These are phyloP conservation scores for Mythimna loreyi DNA, from an alignment of 2,888 invertebrate genomes.

Conservation along the genomic window DNA sequence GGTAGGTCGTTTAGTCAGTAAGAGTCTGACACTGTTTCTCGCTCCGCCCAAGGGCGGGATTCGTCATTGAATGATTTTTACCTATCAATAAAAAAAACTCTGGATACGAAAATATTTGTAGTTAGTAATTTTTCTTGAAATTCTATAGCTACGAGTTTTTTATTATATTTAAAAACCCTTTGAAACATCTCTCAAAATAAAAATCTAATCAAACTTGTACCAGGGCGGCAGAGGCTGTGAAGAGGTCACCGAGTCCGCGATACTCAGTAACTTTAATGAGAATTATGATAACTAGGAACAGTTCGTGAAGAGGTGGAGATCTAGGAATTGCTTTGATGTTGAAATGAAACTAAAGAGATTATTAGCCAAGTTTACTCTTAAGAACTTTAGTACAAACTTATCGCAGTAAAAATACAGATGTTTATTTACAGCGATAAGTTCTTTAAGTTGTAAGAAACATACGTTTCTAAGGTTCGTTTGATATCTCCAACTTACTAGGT, in stretches of 20 bases:
- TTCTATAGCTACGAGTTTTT: constrained; percentile 1
- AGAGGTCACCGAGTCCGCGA: constrained; percentile 14
- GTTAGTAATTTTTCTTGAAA: not conserved
- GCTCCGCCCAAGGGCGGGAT: too few relatives aligned
- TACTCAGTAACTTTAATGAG: constrained; percentile 41
- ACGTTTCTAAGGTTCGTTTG: not conserved
- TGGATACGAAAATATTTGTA: too few relatives aligned
- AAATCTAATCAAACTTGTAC: constrained; percentile 50
- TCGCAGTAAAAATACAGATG: not conserved
- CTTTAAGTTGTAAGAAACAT: not conserved
- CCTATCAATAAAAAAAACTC: too few relatives aligned
- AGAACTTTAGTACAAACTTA: not conserved
- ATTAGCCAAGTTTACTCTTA: constrained; percentile 11
- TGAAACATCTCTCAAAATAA: constrained; percentile 19
- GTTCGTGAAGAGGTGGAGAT: not conserved
- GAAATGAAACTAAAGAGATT: constrained; percentile 23
- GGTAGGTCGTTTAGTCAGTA: too few relatives aligned
- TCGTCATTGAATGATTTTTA: too few relatives aligned
- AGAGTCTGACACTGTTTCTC: too few relatives aligned
- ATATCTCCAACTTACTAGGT: not conserved
- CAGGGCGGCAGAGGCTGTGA: constrained; percentile 15
- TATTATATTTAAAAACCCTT: not conserved
- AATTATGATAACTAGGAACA: constrained; percentile 47
- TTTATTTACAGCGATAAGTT: too few relatives aligned
- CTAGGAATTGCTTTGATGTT: constrained; percentile 30